These are phyloP conservation scores for Heliconius congener DNA, from an alignment of 1,140 invertebrate genomes.

Conservation along the genomic window DNA sequence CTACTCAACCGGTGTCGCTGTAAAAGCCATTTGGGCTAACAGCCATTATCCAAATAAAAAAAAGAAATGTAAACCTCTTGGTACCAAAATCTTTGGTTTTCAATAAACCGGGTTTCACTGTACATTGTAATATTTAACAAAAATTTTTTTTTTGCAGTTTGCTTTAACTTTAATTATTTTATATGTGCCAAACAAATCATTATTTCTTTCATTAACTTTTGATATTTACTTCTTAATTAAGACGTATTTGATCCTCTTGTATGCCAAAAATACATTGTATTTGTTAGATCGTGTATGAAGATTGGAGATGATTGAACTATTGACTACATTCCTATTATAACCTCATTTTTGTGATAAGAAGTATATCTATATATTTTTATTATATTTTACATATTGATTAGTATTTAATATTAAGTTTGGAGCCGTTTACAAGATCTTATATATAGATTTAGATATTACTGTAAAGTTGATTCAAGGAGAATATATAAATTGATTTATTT, in stretches of 20 bases:
- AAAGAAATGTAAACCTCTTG: no score
- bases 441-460: not conserved
- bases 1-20: no score
- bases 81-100: no score
- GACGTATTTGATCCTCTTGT: not conserved
- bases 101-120: no score
- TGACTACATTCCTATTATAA: conserved; percentile 5
- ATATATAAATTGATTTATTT: not conserved
- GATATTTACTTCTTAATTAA: not conserved
- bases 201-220: not conserved
- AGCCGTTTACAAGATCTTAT: not conserved
- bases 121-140: not conserved
- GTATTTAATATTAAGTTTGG: conserved; percentile 9
- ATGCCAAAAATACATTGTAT: not conserved
- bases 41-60: no score
- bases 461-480: not conserved
- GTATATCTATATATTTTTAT: not conserved
- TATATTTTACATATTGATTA: conserved; percentile 9
- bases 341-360: conserved; percentile 12
- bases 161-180: not conserved
- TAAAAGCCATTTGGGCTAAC: no score
- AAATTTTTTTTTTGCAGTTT: not conserved
- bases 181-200: not conserved
- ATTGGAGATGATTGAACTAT: not conserved
- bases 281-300: not conserved